Conservation (phyloP, 2,888 invertebrate species). For the Thymelicus lineola region DNA sequence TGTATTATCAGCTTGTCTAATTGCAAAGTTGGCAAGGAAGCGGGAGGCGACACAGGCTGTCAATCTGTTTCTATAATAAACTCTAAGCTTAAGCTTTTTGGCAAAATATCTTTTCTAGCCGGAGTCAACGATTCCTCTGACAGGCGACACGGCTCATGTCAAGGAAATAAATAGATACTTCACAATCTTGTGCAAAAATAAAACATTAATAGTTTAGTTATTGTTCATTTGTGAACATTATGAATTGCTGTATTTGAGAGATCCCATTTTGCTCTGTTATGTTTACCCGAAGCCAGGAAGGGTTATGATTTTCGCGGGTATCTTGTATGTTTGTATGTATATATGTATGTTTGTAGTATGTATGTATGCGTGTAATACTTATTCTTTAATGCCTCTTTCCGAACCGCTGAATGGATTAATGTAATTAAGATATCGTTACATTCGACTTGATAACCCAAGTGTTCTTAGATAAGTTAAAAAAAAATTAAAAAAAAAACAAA, state of each 20-base stretch:
- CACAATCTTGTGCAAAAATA: slow-evolving; percentile 61
- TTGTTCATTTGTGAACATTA: slow-evolving; percentile 68
- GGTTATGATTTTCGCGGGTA: no score
- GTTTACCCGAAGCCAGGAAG: no score
- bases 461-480: no score
- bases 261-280: background rate
- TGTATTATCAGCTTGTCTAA: slow-evolving; percentile 69
- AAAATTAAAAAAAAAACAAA: no score
- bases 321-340: no score
- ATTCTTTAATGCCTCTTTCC: no score
- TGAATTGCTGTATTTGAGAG: slow-evolving; percentile 50
- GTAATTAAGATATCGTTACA: no score
- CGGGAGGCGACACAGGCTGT: slow-evolving; percentile 69
- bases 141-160: slow-evolving; percentile 72
- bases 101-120: slow-evolving; percentile 67
- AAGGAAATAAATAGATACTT: slow-evolving; percentile 56
- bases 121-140: slow-evolving; percentile 81
- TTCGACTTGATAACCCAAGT: no score
- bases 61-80: slow-evolving; percentile 75
- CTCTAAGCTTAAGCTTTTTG: slow-evolving; percentile 66
- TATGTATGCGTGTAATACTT: no score
- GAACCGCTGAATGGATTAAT: no score
- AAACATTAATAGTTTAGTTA: slow-evolving; percentile 57
- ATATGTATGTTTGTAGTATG: no score
- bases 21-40: slow-evolving; percentile 83